A percentile compares a stretch with the other conserved stretches of the same genome.
Evolutionary conservation across 2,888 invertebrate genomes (phyloP).

Genomic region (Endotricha flammealis): DNA sequence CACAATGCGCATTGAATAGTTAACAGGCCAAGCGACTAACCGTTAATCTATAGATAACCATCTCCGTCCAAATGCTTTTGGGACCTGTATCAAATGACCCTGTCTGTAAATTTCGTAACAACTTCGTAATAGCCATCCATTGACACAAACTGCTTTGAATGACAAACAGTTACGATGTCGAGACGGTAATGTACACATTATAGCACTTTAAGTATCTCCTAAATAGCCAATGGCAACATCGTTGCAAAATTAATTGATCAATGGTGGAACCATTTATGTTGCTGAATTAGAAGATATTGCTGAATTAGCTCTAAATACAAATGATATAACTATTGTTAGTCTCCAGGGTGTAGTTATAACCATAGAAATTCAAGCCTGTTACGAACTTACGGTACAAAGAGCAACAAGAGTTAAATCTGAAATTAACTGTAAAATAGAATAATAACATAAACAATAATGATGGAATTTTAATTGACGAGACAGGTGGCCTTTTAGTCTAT

Average conservation of each 20-base stretch:
- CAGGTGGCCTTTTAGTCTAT: no score
- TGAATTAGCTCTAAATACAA: not conserved
- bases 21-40: constrained; percentile 4
- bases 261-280: not conserved
- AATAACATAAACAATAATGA: no score
- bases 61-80: constrained; percentile 5
- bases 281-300: not conserved
- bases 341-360: no score
- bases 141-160: constrained; percentile 9
- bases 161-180: constrained; percentile 11
- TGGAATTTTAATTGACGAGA: no score
- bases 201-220: constrained; percentile 6
- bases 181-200: constrained; percentile 9
- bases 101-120: constrained; percentile 8
- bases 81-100: constrained; percentile 7
- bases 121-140: constrained; percentile 8
- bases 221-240: constrained; percentile 4
- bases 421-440: no score
- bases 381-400: no score
- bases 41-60: constrained; percentile 9
- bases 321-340: no score
- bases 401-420: no score
- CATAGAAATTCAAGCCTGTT: no score
- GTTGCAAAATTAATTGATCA: constrained; percentile 6
- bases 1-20: constrained; percentile 8